phyloP scores from a whole-genome alignment of 2,888 invertebrate genomes.

The Prenolepis imparis region DNA sequence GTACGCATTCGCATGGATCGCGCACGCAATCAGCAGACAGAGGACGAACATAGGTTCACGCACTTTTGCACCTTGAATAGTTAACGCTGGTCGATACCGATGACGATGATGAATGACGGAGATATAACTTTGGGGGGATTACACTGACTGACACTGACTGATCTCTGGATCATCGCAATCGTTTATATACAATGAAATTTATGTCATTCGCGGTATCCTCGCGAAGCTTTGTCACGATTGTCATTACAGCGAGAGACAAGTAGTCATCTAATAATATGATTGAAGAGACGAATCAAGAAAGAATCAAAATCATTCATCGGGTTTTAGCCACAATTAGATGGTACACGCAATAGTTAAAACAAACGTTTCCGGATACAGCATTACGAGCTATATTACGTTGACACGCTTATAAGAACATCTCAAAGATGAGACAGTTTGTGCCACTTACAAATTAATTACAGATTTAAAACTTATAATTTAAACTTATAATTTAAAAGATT shows the following conservation, averaged over 20 bases:
- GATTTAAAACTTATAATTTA: neutral
- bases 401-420: slow-evolving; percentile 24
- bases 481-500: too few species aligned
- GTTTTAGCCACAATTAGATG: neutral
- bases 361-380: slow-evolving; percentile 28
- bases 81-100: slow-evolving; percentile 58
- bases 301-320: slow-evolving; percentile 9
- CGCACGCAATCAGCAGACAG: slow-evolving; percentile 52
- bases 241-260: slow-evolving; percentile 73
- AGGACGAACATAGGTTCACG: slow-evolving; percentile 52
- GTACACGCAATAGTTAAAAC: neutral
- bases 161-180: slow-evolving; percentile 55
- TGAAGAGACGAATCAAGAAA: slow-evolving; percentile 23
- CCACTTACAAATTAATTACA: slow-evolving; percentile 38
- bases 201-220: slow-evolving; percentile 81
- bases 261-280: slow-evolving; percentile 75
- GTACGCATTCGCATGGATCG: slow-evolving; percentile 34
- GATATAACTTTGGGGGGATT: neutral
- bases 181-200: slow-evolving; percentile 83
- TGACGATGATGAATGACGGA: slow-evolving; percentile 2
- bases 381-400: slow-evolving; percentile 11
- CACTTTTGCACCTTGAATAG: slow-evolving; percentile 11
- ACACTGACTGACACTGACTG: slow-evolving; percentile 57
- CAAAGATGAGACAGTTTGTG: neutral
- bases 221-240: slow-evolving; percentile 81